Conservation (phyloP, 2,888 invertebrate species). For the Scotopteryx bipunctaria region DNA sequence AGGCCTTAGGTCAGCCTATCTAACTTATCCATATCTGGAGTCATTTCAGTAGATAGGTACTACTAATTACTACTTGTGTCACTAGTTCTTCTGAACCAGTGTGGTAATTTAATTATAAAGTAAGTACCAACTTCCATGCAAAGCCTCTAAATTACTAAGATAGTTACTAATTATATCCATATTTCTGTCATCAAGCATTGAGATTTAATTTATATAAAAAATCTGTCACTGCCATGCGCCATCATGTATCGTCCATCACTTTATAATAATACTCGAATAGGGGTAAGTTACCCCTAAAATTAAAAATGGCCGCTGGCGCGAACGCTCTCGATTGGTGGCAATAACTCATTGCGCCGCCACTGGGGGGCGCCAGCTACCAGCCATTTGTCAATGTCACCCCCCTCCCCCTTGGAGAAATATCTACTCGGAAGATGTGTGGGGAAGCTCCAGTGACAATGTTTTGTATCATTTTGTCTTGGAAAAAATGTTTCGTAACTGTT, state of each 20-base stretch:
- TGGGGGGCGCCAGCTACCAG: constrained; percentile 66
- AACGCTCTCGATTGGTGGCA: constrained; percentile 77
- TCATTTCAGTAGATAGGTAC: too few species aligned
- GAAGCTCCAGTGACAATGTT: constrained; percentile 60
- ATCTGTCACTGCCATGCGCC: constrained; percentile 33
- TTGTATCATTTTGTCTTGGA: constrained; percentile 46
- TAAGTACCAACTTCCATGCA: too few species aligned
- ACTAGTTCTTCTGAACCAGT: too few species aligned
- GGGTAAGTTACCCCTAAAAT: constrained; percentile 80
- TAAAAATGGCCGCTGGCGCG: constrained; percentile 79
- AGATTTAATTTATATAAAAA: too few species aligned
- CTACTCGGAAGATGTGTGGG: constrained; percentile 68
- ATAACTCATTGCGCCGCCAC: constrained; percentile 76
- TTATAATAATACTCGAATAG: constrained; percentile 62
- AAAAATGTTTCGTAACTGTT: constrained; percentile 18
- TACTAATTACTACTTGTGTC: too few species aligned
- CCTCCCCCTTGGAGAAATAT: constrained; percentile 67
- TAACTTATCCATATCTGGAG: too few species aligned
- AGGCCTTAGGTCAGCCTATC: too few species aligned
- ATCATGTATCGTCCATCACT: constrained; percentile 33
- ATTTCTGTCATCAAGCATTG: too few species aligned
- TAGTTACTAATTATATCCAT: too few species aligned
- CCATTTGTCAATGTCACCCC: constrained; percentile 78
- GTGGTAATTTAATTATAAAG: too few species aligned
- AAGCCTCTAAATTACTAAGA: too few species aligned